These are phyloP conservation scores for Eilema caniola DNA, from an alignment of 2,888 invertebrate genomes.

Conservation along the genomic window DNA sequence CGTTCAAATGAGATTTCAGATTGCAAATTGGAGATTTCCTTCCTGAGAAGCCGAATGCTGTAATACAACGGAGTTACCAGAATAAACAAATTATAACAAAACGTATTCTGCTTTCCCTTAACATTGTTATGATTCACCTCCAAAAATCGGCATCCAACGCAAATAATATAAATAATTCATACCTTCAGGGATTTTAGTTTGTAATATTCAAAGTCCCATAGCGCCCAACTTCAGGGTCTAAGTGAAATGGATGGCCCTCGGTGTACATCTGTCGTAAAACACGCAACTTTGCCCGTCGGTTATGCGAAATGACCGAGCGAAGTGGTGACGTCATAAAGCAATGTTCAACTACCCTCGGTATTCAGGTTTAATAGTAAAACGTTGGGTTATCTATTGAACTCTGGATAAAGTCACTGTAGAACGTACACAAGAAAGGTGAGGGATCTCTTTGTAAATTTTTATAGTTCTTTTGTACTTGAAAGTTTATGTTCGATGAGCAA, in stretches of 20 bases:
- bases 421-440: slow-evolving; percentile 12
- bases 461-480: slow-evolving; percentile 11
- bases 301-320: slow-evolving; percentile 29
- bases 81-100: neutral
- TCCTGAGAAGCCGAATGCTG: slow-evolving; percentile 5
- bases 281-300: slow-evolving; percentile 33
- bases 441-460: slow-evolving; percentile 12
- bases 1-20: slow-evolving; percentile 9
- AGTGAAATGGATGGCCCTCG: slow-evolving; percentile 44
- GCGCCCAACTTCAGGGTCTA: slow-evolving; percentile 45
- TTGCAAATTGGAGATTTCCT: slow-evolving; percentile 7
- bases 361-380: slow-evolving; percentile 30
- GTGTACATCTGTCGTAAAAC: slow-evolving; percentile 38
- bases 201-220: slow-evolving; percentile 39
- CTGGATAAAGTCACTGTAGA: neutral
- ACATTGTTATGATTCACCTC: neutral
- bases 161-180: slow-evolving; percentile 10
- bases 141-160: neutral
- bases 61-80: neutral
- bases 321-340: slow-evolving; percentile 18
- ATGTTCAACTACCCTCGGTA: slow-evolving; percentile 28
- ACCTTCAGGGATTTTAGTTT: slow-evolving; percentile 33
- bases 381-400: slow-evolving; percentile 25
- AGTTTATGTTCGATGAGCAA: slow-evolving; percentile 6
- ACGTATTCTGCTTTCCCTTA: neutral